Percentiles rank a stretch among this genome's conserved stretches.
Evolutionary conservation across 1,140 invertebrate species (phyloP).

Genomic region (Venustaconcha ellipsiformis): DNA sequence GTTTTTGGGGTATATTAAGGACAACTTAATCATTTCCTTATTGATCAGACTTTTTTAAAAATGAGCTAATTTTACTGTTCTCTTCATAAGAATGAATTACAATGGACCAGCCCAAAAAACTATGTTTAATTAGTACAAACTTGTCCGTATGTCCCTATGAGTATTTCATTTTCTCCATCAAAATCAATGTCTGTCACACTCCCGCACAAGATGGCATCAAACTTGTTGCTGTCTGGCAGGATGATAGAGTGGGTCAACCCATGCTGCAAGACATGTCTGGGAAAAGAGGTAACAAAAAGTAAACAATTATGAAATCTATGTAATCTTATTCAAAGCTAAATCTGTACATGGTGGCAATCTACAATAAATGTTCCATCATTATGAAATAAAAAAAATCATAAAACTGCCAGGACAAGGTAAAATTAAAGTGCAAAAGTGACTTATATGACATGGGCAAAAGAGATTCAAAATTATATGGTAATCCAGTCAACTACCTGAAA

Average conservation of each 20-base stretch:
- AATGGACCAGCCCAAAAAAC: background rate
- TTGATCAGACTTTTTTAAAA: background rate
- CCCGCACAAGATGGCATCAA: conserved; percentile 74
- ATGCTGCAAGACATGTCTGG: conserved; percentile 74
- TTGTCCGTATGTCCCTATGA: conserved; percentile 78
- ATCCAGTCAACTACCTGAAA: too few species aligned
- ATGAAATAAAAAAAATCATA: background rate
- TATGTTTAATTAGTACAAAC: conserved; percentile 34
- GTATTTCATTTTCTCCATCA: conserved; percentile 79
- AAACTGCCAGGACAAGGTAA: background rate
- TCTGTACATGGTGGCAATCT: background rate
- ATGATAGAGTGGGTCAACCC: conserved; percentile 72
- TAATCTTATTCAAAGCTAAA: background rate
- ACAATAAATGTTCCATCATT: background rate
- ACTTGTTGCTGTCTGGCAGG: conserved; percentile 72
- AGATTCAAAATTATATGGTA: too few species aligned
- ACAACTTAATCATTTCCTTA: background rate
- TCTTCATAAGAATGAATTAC: background rate
- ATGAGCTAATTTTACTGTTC: background rate
- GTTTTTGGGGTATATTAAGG: background rate
- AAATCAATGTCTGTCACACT: conserved; percentile 80
- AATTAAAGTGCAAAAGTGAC: background rate
- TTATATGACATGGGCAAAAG: too few species aligned
- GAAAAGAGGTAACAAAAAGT: conserved; percentile 43
- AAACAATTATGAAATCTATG: background rate